A percentile compares a stretch with the other conserved stretches of the same genome.
phyloP scores from a whole-genome alignment of 2,888 invertebrate species.

The Mythimna impura region DNA sequence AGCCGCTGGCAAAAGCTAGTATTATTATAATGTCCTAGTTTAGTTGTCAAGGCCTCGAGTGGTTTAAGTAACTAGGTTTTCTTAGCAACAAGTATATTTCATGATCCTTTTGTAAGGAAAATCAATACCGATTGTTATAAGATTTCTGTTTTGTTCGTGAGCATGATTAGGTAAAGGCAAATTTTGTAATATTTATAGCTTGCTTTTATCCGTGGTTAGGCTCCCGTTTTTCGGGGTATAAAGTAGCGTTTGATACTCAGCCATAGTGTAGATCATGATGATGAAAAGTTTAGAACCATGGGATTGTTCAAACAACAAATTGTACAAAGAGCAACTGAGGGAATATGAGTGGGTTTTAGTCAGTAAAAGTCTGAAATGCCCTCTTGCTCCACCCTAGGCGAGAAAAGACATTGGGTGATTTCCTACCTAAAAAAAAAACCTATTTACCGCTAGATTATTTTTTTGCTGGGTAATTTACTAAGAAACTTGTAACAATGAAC shows the following conservation, averaged over 20 bases:
- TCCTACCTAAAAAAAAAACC: too few species aligned
- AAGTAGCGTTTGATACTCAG: background rate
- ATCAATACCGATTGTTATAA: background rate
- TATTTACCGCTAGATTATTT: too few species aligned
- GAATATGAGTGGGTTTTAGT: too few species aligned
- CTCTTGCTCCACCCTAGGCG: too few species aligned
- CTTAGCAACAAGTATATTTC: background rate
- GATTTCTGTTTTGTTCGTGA: background rate
- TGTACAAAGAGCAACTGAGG: too few species aligned
- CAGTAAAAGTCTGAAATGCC: too few species aligned
- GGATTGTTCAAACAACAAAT: too few species aligned
- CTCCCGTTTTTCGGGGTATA: background rate
- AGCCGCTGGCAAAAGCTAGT: too few species aligned
- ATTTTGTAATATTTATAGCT: background rate
- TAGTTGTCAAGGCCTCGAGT: background rate
- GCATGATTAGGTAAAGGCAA: background rate
- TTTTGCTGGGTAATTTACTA: too few species aligned
- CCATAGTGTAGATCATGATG: background rate
- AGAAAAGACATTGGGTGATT: too few species aligned
- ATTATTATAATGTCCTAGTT: conserved; percentile 9
- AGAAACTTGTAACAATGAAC: too few species aligned
- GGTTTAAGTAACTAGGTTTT: background rate
- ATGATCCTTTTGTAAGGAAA: background rate
- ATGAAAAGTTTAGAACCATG: too few species aligned
- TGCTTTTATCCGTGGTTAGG: background rate